Evolutionary conservation across 2,888 invertebrate species (phyloP), one percentile per base, ranked within the genome.

Genomic region (Geophilus truncorum): DNA sequence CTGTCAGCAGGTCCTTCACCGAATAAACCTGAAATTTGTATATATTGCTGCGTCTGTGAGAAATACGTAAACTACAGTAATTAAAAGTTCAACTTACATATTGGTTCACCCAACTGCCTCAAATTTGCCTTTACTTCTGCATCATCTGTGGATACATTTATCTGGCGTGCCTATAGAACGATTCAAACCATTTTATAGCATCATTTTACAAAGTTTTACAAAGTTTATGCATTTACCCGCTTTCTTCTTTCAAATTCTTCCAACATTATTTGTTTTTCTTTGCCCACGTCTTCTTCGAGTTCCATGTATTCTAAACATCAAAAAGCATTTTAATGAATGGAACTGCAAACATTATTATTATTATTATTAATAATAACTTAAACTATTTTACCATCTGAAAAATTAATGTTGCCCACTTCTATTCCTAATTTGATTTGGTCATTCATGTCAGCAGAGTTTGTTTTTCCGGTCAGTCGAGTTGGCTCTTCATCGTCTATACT

Each of bases 1-100:
- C 99, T 89, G 85, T 99, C 99, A 0, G 98, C 97, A 0, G 98
- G 98, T 0, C 98, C 99, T 89, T 99, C 99, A 0, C 99, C 98
- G 87, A 99, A 99, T 82, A 97, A 89, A 86, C 89, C 89, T 89
- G 57, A n/a, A 81, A 82, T 40, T n/a, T n/a, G n/a, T n/a, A n/a
- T n/a, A n/a, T n/a, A n/a, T n/a, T n/a, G n/a, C n/a, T n/a, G n/a
- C n/a, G n/a, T n/a, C n/a, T n/a, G n/a, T n/a, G 80, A 57, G 18
- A 9, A 57, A 57, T 18, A 57, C 18, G 15, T 21, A 15, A 57
- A 57, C 21, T 5, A 30, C 5, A 7, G 1, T 36, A 32, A 36
- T 7, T 18, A 78, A 78, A 78, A 9, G 4, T 21, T 57, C 78
- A 77, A 85, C 87, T 85, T 84, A 88, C 98, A 98, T 84, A 98